phyloP scores from a whole-genome alignment of 2,113 vertebrate species.

The Rhizomys pruinosus region DNA sequence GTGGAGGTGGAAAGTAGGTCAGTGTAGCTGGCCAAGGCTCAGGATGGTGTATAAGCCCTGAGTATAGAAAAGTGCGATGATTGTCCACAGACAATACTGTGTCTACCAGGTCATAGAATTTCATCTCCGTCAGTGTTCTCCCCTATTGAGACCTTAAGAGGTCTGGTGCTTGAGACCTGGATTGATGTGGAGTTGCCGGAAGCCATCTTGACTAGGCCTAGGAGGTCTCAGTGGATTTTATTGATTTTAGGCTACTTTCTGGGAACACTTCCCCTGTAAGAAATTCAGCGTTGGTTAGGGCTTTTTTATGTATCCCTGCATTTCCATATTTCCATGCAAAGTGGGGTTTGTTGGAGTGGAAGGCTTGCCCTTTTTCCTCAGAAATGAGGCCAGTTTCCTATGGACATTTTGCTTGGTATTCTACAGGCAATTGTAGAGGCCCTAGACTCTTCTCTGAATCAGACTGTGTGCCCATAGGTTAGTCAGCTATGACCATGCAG shows the following conservation, averaged over 20 bases:
- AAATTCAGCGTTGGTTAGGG: slow-evolving; percentile 52
- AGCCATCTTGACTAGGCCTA: slow-evolving; percentile 44
- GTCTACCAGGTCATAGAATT: not conserved
- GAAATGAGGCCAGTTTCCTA: slow-evolving; percentile 46
- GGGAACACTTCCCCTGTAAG: slow-evolving; percentile 52
- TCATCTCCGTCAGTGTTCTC: not conserved
- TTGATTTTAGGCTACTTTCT: slow-evolving; percentile 44
- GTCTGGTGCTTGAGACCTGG: not conserved
- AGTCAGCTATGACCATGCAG: slow-evolving; percentile 82
- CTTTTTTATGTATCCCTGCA: slow-evolving; percentile 12
- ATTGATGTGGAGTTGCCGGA: slow-evolving; percentile 39
- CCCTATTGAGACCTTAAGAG: slow-evolving; percentile 8
- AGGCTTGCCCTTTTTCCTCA: slow-evolving; percentile 29
- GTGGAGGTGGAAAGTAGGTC: slow-evolving; percentile 75
- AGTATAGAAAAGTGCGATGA: slow-evolving; percentile 55
- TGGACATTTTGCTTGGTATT: slow-evolving; percentile 55
- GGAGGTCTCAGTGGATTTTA: slow-evolving; percentile 46
- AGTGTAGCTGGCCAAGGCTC: slow-evolving; percentile 52
- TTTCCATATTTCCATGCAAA: slow-evolving; percentile 44
- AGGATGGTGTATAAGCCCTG: slow-evolving; percentile 62
- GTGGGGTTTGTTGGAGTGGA: slow-evolving; percentile 20
- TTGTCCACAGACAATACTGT: slow-evolving; percentile 19
- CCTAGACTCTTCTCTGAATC: slow-evolving; percentile 69
- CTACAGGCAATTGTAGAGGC: slow-evolving; percentile 53
- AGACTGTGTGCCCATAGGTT: slow-evolving; percentile 76